These are phyloP conservation scores for Bombus consobrinus DNA, from an alignment of 1,140 invertebrate species.

Conservation along the genomic window DNA sequence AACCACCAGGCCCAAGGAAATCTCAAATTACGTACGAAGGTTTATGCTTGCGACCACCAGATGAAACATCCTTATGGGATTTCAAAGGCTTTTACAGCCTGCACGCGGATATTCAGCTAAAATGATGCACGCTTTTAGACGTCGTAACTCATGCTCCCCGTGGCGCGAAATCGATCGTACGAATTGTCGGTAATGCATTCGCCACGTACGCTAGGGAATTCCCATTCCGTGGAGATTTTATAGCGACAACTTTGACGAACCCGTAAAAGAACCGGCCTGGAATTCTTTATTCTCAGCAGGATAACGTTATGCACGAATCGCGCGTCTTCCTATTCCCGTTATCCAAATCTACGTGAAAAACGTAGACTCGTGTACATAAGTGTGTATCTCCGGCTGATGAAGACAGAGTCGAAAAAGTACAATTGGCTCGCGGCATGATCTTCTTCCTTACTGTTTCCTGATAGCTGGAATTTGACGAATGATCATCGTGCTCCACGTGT, in stretches of 20 bases:
- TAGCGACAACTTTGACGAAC: conserved; percentile 30
- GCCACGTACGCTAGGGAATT: conserved; percentile 23
- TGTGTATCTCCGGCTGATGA: neutral
- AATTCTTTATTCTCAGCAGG: conserved; percentile 26
- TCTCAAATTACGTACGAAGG: conserved; percentile 12
- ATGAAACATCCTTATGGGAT: conserved; percentile 2
- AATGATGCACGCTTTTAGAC: neutral
- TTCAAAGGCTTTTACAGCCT: conserved; percentile 13
- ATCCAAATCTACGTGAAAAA: conserved; percentile 47
- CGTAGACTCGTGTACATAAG: neutral
- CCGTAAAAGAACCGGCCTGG: conserved; percentile 1
- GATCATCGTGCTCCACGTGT: neutral
- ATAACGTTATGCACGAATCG: conserved; percentile 26
- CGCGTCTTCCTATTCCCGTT: conserved; percentile 47
- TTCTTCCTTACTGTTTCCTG: neutral
- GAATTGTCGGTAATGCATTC: neutral
- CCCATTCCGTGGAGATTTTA: conserved; percentile 40
- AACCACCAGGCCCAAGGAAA: conserved; percentile 2
- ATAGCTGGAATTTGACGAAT: neutral
- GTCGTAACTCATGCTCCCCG: neutral
- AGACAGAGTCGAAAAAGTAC: neutral
- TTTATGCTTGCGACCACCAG: neutral
- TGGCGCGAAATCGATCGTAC: conserved; percentile 8
- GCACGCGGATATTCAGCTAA: neutral
- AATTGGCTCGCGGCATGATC: neutral